These are phyloP conservation scores for Antigone vipio DNA, from an alignment of 2,113 vertebrate genomes.

Conservation along the genomic window DNA sequence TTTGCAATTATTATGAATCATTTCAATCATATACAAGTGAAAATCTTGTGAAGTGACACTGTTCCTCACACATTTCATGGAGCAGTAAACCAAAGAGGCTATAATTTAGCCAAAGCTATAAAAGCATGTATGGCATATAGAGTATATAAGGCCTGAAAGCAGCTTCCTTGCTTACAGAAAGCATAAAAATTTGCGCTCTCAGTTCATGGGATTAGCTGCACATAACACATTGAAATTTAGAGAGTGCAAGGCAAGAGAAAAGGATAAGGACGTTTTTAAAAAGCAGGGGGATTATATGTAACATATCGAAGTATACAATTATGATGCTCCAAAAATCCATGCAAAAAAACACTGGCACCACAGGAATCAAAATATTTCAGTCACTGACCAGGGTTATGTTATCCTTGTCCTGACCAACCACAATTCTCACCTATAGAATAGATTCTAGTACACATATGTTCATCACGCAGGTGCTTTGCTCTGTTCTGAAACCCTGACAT, in stretches of 20 bases:
- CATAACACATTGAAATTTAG: not conserved
- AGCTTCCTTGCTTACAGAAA: not conserved
- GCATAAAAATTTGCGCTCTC: not conserved
- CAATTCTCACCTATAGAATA: not conserved
- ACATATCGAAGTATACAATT: not conserved
- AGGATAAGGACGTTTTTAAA: not conserved
- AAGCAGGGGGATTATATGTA: not conserved
- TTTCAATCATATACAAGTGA: not conserved
- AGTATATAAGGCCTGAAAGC: not conserved
- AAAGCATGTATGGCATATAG: not conserved
- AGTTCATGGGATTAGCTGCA: not conserved
- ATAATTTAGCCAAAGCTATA: not conserved
- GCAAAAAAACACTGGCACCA: not conserved
- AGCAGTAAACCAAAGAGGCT: not conserved
- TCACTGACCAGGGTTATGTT: not conserved
- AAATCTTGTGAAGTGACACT: not conserved
- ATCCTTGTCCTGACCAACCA: not conserved
- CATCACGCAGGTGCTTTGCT: not conserved
- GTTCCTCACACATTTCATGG: not conserved
- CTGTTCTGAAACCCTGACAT: not conserved
- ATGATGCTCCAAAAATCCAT: not conserved
- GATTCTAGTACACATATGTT: fast-evolving
- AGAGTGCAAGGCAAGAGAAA: not conserved
- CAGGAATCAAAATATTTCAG: not conserved
- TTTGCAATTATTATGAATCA: not conserved